Evolutionary conservation across 2,888 invertebrate species (phyloP).

Genomic region (Volucella inanis): DNA sequence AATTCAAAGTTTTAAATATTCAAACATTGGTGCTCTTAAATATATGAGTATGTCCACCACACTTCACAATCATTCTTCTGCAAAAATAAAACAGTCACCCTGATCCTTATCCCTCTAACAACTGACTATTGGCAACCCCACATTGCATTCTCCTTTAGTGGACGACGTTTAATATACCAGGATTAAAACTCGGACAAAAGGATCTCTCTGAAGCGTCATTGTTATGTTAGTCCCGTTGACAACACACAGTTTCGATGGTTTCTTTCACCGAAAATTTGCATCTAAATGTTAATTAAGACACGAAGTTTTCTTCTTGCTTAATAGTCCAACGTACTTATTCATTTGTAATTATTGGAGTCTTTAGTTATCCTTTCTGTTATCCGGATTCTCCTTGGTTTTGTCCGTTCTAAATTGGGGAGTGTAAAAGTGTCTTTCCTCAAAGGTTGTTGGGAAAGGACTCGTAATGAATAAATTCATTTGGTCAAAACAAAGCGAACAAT

Average conservation of each 20-base stretch:
- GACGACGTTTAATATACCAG: conserved; percentile 9
- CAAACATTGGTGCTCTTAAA: no score
- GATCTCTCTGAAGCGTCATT: conserved; percentile 8
- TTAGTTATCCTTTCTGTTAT: conserved; percentile 48
- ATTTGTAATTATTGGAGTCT: conserved; percentile 66
- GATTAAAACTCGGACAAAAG: conserved; percentile 47
- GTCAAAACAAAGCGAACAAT: conserved; percentile 10
- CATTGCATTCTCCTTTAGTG: neutral
- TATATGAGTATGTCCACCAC: no score
- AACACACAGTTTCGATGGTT: conserved; percentile 9
- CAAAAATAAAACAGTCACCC: no score
- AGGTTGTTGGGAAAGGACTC: conserved; percentile 20
- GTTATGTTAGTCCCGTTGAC: conserved; percentile 36
- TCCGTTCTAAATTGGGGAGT: conserved; percentile 42
- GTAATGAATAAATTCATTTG: conserved; percentile 48
- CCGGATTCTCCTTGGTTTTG: conserved; percentile 19
- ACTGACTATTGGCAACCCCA: conserved; percentile 1
- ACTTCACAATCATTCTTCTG: no score
- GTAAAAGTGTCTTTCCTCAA: conserved; percentile 7
- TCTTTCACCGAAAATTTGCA: conserved; percentile 61
- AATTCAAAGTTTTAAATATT: no score
- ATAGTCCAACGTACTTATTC: conserved; percentile 52
- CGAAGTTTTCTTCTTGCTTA: conserved; percentile 33
- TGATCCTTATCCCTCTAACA: neutral
- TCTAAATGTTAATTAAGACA: conserved; percentile 63